Percentiles rank a stretch among this genome's conserved stretches.
phyloP scores from a whole-genome alignment of 2,113 vertebrate species.

The Rattus rattus region DNA sequence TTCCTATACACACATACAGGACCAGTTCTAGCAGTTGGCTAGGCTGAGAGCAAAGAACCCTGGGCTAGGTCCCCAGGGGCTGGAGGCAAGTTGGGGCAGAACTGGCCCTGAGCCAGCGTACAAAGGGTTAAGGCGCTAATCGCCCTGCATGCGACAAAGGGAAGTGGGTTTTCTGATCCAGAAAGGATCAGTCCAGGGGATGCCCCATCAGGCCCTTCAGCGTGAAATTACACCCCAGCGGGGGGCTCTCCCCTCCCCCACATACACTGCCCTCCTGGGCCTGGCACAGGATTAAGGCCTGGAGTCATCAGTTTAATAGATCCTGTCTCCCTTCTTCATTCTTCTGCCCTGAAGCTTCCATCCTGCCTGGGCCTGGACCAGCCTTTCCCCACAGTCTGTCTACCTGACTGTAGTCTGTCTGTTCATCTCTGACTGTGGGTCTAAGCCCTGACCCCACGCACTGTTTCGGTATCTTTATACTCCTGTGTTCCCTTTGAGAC shows the following conservation, averaged over 20 bases:
- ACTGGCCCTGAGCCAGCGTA: slow-evolving; percentile 68
- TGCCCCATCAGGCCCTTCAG: slow-evolving; percentile 89
- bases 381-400: neutral
- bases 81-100: neutral
- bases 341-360: neutral
- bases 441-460: neutral
- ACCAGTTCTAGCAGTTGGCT: neutral
- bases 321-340: neutral
- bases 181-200: slow-evolving; percentile 91
- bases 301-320: slow-evolving; percentile 78
- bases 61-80: neutral
- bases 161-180: slow-evolving; percentile 91
- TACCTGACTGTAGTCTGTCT: neutral
- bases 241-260: slow-evolving; percentile 83
- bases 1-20: neutral
- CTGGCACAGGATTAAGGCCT: slow-evolving; percentile 78
- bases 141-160: slow-evolving; percentile 84
- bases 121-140: slow-evolving; percentile 88
- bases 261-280: slow-evolving; percentile 23
- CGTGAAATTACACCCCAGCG: slow-evolving; percentile 92
- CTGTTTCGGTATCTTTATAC: slow-evolving; percentile 1
- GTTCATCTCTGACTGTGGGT: neutral
- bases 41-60: neutral
- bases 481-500: neutral
- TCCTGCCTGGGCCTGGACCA: neutral